These are phyloP conservation scores for Conus ventricosus DNA, from an alignment of 1,140 invertebrate genomes.

Conservation along the genomic window DNA sequence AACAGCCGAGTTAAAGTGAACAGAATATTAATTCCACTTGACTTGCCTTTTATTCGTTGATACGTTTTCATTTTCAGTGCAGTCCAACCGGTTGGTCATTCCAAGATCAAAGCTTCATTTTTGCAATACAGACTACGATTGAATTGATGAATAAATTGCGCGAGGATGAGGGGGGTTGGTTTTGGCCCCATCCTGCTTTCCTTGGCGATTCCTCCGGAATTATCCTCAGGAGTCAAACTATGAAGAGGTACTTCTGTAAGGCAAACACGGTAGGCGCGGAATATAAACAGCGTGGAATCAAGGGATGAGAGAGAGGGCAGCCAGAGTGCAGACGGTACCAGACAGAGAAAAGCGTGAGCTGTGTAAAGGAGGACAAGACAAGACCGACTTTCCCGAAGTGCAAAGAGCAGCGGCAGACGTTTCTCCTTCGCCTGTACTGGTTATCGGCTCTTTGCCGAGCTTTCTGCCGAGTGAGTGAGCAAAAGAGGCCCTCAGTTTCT, in stretches of 20 bases:
- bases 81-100: too few species aligned
- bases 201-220: neutral
- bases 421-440: too few species aligned
- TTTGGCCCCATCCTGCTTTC: too few species aligned
- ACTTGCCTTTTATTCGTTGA: too few species aligned
- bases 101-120: too few species aligned
- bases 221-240: neutral
- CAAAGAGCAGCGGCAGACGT: too few species aligned
- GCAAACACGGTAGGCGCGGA: neutral
- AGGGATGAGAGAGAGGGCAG: slow-evolving; percentile 4
- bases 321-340: neutral
- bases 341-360: neutral
- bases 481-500: neutral
- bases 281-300: slow-evolving; percentile 6
- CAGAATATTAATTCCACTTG: too few species aligned
- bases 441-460: neutral
- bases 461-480: neutral
- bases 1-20: too few species aligned
- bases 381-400: neutral
- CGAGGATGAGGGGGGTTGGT: too few species aligned
- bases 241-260: neutral
- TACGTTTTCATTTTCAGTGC: too few species aligned
- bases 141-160: too few species aligned
- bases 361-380: neutral
- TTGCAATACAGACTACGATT: too few species aligned